Conservation (phyloP, 1,140 invertebrate genomes). For the Zaprionus kolodkinae region DNA sequence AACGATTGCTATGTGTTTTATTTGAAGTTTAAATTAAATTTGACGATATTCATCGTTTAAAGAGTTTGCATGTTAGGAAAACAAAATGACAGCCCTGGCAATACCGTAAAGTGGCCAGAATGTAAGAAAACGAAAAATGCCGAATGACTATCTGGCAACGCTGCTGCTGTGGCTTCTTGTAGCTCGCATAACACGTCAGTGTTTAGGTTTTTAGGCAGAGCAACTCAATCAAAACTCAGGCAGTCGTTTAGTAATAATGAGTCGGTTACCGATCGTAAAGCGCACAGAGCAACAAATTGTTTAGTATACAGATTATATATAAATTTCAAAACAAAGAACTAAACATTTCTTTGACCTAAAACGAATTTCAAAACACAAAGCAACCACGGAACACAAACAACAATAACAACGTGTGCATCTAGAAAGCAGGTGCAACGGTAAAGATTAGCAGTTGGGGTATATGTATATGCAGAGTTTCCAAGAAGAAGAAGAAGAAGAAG, state of each 20-base stretch:
- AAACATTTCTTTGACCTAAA: slow-evolving; percentile 46
- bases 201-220: slow-evolving; percentile 68
- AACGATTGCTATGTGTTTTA: slow-evolving; percentile 4
- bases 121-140: slow-evolving; percentile 6
- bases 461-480: slow-evolving; percentile 7
- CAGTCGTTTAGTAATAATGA: slow-evolving; percentile 26
- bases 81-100: not conserved
- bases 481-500: slow-evolving; percentile 20
- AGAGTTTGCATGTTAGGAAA: no score
- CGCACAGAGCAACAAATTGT: slow-evolving; percentile 10
- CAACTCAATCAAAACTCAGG: slow-evolving; percentile 36
- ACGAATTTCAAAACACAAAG: slow-evolving; percentile 48
- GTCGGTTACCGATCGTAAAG: slow-evolving; percentile 52
- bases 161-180: slow-evolving; percentile 13
- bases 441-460: slow-evolving; percentile 51
- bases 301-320: slow-evolving; percentile 1
- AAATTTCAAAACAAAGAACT: not conserved
- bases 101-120: slow-evolving; percentile 15
- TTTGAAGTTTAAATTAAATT: not conserved
- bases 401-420: slow-evolving; percentile 37
- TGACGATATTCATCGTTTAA: not conserved
- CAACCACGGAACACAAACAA: slow-evolving; percentile 20
- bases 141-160: slow-evolving; percentile 27
- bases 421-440: slow-evolving; percentile 39
- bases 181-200: slow-evolving; percentile 69